Evolutionary conservation across 2,888 invertebrate species (phyloP).

Genomic region (Papilio gigon): DNA sequence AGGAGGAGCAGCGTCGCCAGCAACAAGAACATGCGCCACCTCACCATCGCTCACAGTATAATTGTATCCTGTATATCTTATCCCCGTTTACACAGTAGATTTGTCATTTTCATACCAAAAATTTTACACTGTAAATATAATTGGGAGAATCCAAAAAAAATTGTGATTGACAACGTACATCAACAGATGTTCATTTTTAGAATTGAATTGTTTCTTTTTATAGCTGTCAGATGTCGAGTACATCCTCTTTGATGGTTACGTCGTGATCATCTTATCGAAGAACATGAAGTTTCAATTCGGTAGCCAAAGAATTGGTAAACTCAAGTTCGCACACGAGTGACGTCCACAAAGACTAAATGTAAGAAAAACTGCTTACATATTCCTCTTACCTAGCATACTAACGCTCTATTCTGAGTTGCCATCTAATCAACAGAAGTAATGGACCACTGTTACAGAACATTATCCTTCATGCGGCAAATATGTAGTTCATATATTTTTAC

Average conservation of each 20-base stretch:
- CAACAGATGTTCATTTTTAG: slow-evolving; percentile 67
- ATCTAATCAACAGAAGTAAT: too few species aligned
- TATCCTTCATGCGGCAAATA: too few species aligned
- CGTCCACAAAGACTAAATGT: too few species aligned
- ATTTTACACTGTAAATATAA: slow-evolving; percentile 51
- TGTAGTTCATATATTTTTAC: too few species aligned
- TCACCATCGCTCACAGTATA: slow-evolving; percentile 63
- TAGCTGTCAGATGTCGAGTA: slow-evolving; percentile 41
- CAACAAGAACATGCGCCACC: slow-evolving; percentile 68
- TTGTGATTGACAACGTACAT: slow-evolving; percentile 62
- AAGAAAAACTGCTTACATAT: too few species aligned
- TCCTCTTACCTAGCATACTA: too few species aligned
- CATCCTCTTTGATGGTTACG: slow-evolving; percentile 34
- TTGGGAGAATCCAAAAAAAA: slow-evolving; percentile 47
- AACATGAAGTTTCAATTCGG: background rate
- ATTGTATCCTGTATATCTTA: slow-evolving; percentile 51
- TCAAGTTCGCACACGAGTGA: too few species aligned
- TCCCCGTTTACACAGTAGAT: slow-evolving; percentile 61
- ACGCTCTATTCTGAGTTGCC: too few species aligned
- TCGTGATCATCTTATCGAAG: slow-evolving; percentile 22
- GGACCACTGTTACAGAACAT: too few species aligned
- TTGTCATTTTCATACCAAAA: slow-evolving; percentile 73
- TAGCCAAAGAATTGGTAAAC: background rate
- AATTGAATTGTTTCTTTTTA: slow-evolving; percentile 64
- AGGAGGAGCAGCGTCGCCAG: slow-evolving; percentile 67